phyloP scores from a whole-genome alignment of 2,888 invertebrate species.

The Caenorhabditis imperialis region DNA sequence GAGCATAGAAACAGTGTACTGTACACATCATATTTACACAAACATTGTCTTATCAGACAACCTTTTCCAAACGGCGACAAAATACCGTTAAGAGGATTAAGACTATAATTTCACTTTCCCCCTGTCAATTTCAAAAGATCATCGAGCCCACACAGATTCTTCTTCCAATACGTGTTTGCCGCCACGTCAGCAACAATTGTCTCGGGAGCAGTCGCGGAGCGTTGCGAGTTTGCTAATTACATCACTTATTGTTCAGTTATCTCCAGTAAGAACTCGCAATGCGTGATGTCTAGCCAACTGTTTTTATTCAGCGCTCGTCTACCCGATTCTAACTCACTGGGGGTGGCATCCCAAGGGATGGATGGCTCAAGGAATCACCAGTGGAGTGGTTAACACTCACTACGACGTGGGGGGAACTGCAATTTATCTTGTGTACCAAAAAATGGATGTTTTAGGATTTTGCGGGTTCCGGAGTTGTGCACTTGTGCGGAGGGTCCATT shows the following conservation, averaged over 20 bases:
- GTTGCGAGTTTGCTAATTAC: slow-evolving; percentile 81
- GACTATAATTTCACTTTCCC: not conserved
- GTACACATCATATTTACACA: slow-evolving; percentile 12
- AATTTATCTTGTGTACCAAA: slow-evolving; percentile 4
- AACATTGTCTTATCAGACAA: slow-evolving; percentile 17
- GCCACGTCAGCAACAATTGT: slow-evolving; percentile 82
- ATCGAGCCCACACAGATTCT: slow-evolving; percentile 67
- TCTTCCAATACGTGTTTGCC: slow-evolving; percentile 82
- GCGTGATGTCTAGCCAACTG: slow-evolving; percentile 9
- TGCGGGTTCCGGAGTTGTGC: slow-evolving; percentile 81
- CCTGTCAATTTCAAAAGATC: slow-evolving; percentile 13
- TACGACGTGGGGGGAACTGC: slow-evolving; percentile 56
- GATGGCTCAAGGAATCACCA: slow-evolving; percentile 68
- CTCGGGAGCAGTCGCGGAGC: slow-evolving; percentile 81
- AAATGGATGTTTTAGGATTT: slow-evolving; percentile 79
- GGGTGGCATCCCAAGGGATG: slow-evolving; percentile 73
- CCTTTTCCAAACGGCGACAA: slow-evolving; percentile 36
- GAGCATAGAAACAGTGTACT: too few relatives aligned
- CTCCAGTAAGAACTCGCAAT: slow-evolving; percentile 79
- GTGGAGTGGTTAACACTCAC: slow-evolving; percentile 58
- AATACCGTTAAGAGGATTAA: slow-evolving; percentile 35
- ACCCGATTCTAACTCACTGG: slow-evolving; percentile 76
- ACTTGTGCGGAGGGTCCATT: slow-evolving; percentile 78
- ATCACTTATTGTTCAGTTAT: slow-evolving; percentile 81
- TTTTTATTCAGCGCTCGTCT: slow-evolving; percentile 63